Conservation (phyloP, 37 sponge, comb jelly and placozoan species). For the Cliona cf. orientalis region DNA sequence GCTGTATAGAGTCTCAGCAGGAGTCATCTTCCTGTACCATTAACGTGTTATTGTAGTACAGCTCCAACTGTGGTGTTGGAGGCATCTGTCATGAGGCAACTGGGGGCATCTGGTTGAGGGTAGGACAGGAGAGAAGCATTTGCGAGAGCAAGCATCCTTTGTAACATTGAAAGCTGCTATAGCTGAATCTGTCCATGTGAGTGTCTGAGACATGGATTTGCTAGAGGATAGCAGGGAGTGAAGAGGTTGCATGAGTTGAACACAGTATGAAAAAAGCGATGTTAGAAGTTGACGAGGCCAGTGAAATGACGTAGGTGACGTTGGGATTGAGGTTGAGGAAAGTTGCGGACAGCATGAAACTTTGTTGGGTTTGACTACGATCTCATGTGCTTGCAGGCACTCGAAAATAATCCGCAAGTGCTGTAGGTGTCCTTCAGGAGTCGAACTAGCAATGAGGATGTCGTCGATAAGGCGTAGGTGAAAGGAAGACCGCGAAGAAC, state of each 20-base stretch:
- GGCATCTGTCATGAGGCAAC: conserved; percentile 67
- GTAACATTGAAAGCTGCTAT: conserved; percentile 16
- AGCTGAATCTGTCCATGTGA: conserved; percentile 21
- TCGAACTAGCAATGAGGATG: conserved; percentile 51
- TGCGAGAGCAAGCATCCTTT: conserved; percentile 44
- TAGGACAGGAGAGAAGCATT: conserved; percentile 42
- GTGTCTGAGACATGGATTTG: background rate
- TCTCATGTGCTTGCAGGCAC: conserved; percentile 27
- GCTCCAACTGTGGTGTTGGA: conserved; percentile 57
- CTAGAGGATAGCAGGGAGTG: conserved; percentile 5
- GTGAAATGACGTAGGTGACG: conserved; percentile 35
- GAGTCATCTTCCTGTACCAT: conserved; percentile 40
- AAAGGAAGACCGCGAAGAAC: conserved; percentile 59
- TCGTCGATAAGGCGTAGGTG: conserved; percentile 38
- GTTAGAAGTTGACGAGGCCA: conserved; percentile 57
- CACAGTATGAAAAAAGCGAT: conserved; percentile 50
- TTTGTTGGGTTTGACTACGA: conserved; percentile 42
- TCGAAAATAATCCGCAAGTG: conserved; percentile 49
- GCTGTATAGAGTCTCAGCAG: conserved; percentile 67
- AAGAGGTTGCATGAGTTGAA: conserved; percentile 34
- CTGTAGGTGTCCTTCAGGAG: conserved; percentile 41
- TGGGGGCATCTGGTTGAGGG: conserved; percentile 52
- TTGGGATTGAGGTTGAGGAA: conserved; percentile 58
- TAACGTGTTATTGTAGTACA: conserved; percentile 49
- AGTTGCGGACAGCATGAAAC: conserved; percentile 46